Percentiles rank a stretch among this genome's conserved stretches.
Conservation (phyloP, 2,888 invertebrate genomes). For the Melinaea marsaeus region DNA sequence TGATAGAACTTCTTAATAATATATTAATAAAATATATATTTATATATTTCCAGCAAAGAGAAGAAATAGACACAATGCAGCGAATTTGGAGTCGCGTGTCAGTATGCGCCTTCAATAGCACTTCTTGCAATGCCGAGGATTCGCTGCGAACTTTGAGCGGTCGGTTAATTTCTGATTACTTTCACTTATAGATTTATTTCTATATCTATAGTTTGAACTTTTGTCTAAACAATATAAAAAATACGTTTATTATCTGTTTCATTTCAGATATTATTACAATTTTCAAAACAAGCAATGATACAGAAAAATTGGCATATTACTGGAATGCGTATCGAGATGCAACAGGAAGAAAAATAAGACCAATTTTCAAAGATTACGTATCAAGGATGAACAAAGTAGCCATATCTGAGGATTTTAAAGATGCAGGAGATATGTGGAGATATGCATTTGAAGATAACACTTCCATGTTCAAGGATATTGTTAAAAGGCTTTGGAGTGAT, state of each 20-base stretch:
- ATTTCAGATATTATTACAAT: constrained; percentile 60
- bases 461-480: constrained; percentile 53
- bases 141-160: constrained; percentile 64
- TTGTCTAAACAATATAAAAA: not conserved
- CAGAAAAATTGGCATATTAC: constrained; percentile 78
- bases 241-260: not conserved
- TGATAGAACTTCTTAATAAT: too few species aligned
- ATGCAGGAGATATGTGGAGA: constrained; percentile 71
- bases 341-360: constrained; percentile 79
- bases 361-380: constrained; percentile 79
- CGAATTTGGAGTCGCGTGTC: constrained; percentile 68
- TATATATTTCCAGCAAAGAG: constrained; percentile 55
- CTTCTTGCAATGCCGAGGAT: constrained; percentile 53
- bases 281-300: constrained; percentile 74
- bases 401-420: constrained; percentile 67
- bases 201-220: constrained; percentile 7
- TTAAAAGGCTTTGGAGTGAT: constrained; percentile 75
- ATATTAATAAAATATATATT: too few species aligned
- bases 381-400: constrained; percentile 80
- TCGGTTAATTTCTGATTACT: constrained; percentile 39
- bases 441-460: constrained; percentile 62
- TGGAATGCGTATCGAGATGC: constrained; percentile 83
- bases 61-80: constrained; percentile 72
- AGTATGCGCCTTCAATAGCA: constrained; percentile 61
- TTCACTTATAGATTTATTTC: not conserved